These are phyloP conservation scores for Euschistus heros DNA, from an alignment of 1,140 invertebrate species.

Conservation along the genomic window DNA sequence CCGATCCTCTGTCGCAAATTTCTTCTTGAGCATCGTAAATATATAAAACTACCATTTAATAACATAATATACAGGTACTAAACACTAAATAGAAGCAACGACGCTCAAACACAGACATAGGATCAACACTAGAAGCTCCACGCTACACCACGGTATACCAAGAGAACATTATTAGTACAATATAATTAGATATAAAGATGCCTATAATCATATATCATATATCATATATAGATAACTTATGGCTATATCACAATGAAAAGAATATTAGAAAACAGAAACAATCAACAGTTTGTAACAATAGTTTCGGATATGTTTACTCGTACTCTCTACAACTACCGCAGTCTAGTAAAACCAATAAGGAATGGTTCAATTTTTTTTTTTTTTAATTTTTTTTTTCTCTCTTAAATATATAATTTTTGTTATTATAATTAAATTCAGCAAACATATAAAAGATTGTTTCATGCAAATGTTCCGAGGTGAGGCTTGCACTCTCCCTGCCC, in stretches of 20 bases:
- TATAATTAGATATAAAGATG: conserved; percentile 20
- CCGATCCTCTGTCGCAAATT: too few species aligned
- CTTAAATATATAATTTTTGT: too few species aligned
- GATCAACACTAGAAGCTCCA: conserved; percentile 8
- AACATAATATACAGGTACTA: conserved; percentile 24
- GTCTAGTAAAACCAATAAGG: conserved; percentile 24
- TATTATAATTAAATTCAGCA: conserved; percentile 14
- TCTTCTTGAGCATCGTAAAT: conserved; percentile 20
- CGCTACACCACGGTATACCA: conserved; percentile 19
- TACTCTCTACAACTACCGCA: conserved; percentile 22
- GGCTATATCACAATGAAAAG: conserved; percentile 29
- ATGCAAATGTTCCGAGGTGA: not conserved
- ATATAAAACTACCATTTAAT: conserved; percentile 23
- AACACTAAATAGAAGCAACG: conserved; percentile 21
- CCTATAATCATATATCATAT: conserved; percentile 20
- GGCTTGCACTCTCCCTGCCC: not conserved
- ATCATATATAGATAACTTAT: conserved; percentile 31
- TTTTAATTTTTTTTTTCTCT: conserved; percentile 13
- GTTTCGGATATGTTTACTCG: conserved; percentile 26
- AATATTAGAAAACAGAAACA: conserved; percentile 27
- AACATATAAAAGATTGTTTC: conserved; percentile 12
- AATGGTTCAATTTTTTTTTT: conserved; percentile 23
- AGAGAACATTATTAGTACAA: conserved; percentile 22
- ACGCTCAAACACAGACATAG: conserved; percentile 18
- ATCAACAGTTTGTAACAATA: conserved; percentile 27